A percentile compares a stretch with the other conserved stretches of the same genome.
Conservation (phyloP, 1,140 invertebrate genomes). For the Neodiprion pinetum region DNA sequence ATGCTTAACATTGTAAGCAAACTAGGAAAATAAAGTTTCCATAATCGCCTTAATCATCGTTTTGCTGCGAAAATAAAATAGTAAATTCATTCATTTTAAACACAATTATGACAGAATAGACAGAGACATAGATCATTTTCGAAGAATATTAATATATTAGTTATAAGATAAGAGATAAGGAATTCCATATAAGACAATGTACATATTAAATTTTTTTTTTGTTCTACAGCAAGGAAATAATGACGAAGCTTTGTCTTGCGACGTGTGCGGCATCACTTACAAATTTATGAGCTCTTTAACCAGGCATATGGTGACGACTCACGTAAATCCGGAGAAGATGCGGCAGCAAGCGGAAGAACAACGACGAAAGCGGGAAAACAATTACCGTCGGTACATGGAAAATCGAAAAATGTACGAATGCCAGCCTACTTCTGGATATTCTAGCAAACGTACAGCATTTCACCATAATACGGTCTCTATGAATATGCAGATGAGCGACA, state of each 20-base stretch:
- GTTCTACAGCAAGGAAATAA: conserved; percentile 47
- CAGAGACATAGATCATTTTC: no score
- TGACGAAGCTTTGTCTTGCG: conserved; percentile 57
- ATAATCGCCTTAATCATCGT: no score
- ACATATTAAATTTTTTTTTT: neutral
- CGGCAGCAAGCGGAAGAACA: conserved; percentile 60
- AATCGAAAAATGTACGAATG: conserved; percentile 60
- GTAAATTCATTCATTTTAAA: no score
- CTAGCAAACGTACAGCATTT: conserved; percentile 34
- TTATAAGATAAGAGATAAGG: no score
- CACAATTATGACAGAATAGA: no score
- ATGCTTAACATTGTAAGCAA: no score
- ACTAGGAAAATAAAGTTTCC: no score
- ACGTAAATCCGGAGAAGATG: conserved; percentile 59
- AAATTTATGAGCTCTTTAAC: conserved; percentile 62
- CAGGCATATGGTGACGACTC: conserved; percentile 60
- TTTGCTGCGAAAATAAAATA: no score
- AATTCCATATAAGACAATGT: no score
- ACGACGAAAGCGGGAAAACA: conserved; percentile 56
- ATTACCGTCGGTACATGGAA: conserved; percentile 57
- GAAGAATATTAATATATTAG: no score
- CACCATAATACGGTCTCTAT: neutral
- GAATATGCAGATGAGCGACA: conserved; percentile 2
- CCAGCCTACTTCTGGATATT: conserved; percentile 40
- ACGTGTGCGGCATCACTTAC: conserved; percentile 60